Evolutionary conservation across 1,140 invertebrate species (phyloP).

Genomic region (Paralvinella palmiformis): DNA sequence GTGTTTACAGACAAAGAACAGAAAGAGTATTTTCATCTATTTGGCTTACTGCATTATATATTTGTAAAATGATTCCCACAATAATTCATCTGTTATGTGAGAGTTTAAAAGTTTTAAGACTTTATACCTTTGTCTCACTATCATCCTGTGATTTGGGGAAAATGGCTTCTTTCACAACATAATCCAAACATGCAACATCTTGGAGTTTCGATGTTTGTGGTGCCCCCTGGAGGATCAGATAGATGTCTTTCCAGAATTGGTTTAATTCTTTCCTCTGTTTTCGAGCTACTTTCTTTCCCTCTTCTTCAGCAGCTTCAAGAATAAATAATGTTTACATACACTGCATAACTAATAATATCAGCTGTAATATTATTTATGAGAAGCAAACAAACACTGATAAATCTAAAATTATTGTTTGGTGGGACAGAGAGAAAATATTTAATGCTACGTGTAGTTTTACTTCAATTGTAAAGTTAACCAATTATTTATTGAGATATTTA

Average conservation of each 20-base stretch:
- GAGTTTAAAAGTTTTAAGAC: too few relatives aligned
- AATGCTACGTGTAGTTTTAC: too few relatives aligned
- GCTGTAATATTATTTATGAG: not conserved
- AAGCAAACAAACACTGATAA: too few relatives aligned
- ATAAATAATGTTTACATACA: not conserved
- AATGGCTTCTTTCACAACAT: constrained; percentile 36
- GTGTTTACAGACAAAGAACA: too few relatives aligned
- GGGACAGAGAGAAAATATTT: too few relatives aligned
- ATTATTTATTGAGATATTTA: too few relatives aligned
- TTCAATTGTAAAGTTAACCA: too few relatives aligned
- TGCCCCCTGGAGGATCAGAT: constrained; percentile 34
- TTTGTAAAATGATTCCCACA: too few relatives aligned
- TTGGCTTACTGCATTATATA: too few relatives aligned
- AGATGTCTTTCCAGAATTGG: constrained; percentile 43
- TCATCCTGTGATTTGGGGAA: constrained; percentile 38
- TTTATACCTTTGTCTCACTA: constrained; percentile 22
- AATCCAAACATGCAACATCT: constrained; percentile 41
- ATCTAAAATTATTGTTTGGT: too few relatives aligned
- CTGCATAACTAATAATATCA: not conserved
- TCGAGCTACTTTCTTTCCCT: constrained; percentile 22
- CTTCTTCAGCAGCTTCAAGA: constrained; percentile 23
- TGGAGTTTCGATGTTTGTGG: constrained; percentile 35
- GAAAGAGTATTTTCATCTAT: too few relatives aligned
- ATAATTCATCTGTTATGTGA: too few relatives aligned
- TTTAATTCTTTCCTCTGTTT: constrained; percentile 35